Evolutionary conservation across 2,113 vertebrate species (phyloP).

Genomic region (Scopus umbretta): DNA sequence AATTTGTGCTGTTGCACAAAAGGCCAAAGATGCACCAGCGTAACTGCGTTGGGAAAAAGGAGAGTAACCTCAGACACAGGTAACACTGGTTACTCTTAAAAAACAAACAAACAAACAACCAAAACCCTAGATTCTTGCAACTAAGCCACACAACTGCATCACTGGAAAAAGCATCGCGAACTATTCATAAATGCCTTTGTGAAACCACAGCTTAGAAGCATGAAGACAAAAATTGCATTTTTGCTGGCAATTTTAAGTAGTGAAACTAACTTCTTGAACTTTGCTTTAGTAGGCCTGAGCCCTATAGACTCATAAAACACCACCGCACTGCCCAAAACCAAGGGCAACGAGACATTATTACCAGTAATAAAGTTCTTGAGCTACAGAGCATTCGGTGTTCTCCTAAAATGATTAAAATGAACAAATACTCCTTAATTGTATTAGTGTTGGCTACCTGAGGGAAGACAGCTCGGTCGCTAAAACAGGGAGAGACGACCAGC

Average conservation of each 20-base stretch:
- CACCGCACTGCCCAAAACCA: neutral
- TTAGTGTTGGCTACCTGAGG: neutral
- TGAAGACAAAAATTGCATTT: neutral
- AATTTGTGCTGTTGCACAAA: neutral
- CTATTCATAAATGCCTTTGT: neutral
- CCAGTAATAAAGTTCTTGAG: neutral
- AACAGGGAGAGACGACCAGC: neutral
- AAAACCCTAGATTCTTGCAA: neutral
- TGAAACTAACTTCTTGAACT: neutral
- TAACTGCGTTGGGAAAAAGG: accelerated
- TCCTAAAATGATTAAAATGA: neutral
- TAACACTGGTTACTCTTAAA: too few relatives aligned
- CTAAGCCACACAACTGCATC: neutral
- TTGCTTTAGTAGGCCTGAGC: neutral
- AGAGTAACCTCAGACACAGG: neutral
- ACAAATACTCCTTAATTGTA: neutral
- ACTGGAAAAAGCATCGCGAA: neutral
- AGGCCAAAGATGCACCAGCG: neutral
- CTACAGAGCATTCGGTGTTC: neutral
- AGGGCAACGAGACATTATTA: neutral
- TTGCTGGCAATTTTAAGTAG: neutral
- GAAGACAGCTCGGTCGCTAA: neutral
- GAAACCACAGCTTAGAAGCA: neutral
- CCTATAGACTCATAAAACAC: neutral
- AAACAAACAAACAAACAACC: too few relatives aligned